Evolutionary conservation across 2,888 invertebrate genomes (phyloP), one percentile per base, ranked within the genome.

Genomic region (Anarsia innoxiella): DNA sequence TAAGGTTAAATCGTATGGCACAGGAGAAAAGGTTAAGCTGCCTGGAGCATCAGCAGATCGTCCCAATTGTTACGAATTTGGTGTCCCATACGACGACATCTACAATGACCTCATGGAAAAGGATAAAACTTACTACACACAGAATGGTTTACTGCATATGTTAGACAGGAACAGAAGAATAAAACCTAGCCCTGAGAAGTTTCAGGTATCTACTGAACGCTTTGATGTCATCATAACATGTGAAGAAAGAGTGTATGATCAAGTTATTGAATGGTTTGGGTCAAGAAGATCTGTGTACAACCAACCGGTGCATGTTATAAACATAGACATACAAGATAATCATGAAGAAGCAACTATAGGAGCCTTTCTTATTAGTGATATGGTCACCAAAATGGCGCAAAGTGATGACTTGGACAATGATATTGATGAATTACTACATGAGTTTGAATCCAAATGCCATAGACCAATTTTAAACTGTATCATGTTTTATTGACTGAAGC

Each of bases 331-430:
- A 56, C 97, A 96, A 72, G 99, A 99, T 84, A 99, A 99, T 80
- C 97, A 99, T 51, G 99, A 99, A 74, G 99, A 99, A 77, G 99
- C 99, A 1, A 96, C 99, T 2, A 92, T 99, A 63, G 99, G 99
- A 48, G 99, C 99, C 23, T 98, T 99, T 83, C 88, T 98, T 54
- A 97, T 99, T 50, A 95, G 95, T 77, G 98, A 99, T 77, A 89
- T 99, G 83, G 95, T 97, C 50, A 90, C 92, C 38, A 91, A 94
- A 91, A 88, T 99, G 86, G 90, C 93, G 10, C 91, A 93, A 67
- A 93, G 93, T 59, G 93, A 94, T 41, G 99, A 99, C 72, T 82
- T 99, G 61, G 99, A 99, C 71, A 96, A 98, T 84, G 98, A 99
- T 66, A 96, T 99, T 60, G 98, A 99, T 82, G 96, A 98, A 85